Evolutionary conservation across 1,140 invertebrate species (phyloP), one percentile per base, ranked within the genome.

Genomic region (Frieseomelitta varia): DNA sequence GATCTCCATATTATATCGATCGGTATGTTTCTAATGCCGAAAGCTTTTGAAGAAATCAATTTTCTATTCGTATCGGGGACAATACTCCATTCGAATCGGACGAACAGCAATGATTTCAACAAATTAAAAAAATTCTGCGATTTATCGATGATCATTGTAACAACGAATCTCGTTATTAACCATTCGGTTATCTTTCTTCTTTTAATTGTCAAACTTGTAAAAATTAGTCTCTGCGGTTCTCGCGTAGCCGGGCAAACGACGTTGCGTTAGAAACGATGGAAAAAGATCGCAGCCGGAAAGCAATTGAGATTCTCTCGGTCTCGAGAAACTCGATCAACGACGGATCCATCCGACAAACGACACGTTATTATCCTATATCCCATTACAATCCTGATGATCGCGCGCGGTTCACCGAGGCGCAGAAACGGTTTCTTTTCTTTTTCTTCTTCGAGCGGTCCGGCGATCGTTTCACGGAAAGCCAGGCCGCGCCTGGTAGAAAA

Each of bases 391-490:
- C 15, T 24, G 12, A 24, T 34, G 58, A 63, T 65, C 71, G 56
- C 58, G 56, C 58, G 71, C 61, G 61, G 65, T 65, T 81, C 58
- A 24, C 11, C 24, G 21, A 3, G 11, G 17, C 56, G 51, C 39
- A 24, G 55, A n/a, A 73, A 65, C 19, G 51, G 68, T 73, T 73
- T 84, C 8, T 47, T 47, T n/a, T 8, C 39, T 39, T 39, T 39
- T 47, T 47, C 6, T 47, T 10, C 8, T 80, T 84, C 69, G 61
- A 68, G 30, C 27, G 24, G 30, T 24, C 55, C 73, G 69, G 8
- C 87, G 81, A 67, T 65, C 65, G 65, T 85, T 86, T 88, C 77
- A 73, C 71, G 84, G 77, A 84, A 79, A 75, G 73, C 8, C 39
- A 47, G 39, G 39, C 39, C 39, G 73, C 68, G 65, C 17, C 34